Evolutionary conservation across 2,888 invertebrate genomes (phyloP).

Genomic region (Eristalinus aeneus): DNA sequence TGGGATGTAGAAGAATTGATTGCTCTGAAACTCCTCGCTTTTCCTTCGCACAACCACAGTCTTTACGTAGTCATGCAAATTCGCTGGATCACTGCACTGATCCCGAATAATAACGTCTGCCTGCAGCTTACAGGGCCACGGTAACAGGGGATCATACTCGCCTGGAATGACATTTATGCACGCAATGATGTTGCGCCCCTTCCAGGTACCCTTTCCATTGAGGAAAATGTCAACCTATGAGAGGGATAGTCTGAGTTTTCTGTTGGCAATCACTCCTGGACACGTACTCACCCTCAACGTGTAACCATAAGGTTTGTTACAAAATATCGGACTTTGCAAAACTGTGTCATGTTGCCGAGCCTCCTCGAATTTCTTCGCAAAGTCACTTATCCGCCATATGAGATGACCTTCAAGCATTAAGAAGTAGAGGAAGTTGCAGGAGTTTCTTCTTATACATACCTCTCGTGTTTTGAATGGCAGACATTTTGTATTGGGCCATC

Average conservation of each 20-base stretch:
- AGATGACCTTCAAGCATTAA: slow-evolving; percentile 81
- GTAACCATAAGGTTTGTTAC: slow-evolving; percentile 88
- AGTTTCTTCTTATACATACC: slow-evolving; percentile 72
- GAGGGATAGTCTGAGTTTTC: background rate
- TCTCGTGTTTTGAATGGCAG: slow-evolving; percentile 77
- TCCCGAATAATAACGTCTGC: slow-evolving; percentile 86
- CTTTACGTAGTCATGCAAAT: slow-evolving; percentile 84
- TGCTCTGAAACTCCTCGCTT: slow-evolving; percentile 79
- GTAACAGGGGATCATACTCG: slow-evolving; percentile 86
- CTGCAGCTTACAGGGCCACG: slow-evolving; percentile 88
- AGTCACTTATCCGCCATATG: slow-evolving; percentile 87
- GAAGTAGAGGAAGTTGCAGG: background rate
- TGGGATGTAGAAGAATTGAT: slow-evolving; percentile 80
- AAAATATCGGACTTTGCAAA: slow-evolving; percentile 86
- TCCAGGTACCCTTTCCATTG: slow-evolving; percentile 90
- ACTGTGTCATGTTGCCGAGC: slow-evolving; percentile 85
- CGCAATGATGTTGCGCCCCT: slow-evolving; percentile 86
- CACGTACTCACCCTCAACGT: slow-evolving; percentile 83
- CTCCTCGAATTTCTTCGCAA: slow-evolving; percentile 84
- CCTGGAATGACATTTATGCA: slow-evolving; percentile 86
- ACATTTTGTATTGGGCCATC: slow-evolving; percentile 77
- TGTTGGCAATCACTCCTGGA: background rate
- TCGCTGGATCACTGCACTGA: slow-evolving; percentile 81
- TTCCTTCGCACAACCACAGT: slow-evolving; percentile 83
- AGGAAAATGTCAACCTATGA: slow-evolving; percentile 85